Base-by-base conservation (phyloP, 2,797 vertebrate species). In the Sparidentex hasta region DNA sequence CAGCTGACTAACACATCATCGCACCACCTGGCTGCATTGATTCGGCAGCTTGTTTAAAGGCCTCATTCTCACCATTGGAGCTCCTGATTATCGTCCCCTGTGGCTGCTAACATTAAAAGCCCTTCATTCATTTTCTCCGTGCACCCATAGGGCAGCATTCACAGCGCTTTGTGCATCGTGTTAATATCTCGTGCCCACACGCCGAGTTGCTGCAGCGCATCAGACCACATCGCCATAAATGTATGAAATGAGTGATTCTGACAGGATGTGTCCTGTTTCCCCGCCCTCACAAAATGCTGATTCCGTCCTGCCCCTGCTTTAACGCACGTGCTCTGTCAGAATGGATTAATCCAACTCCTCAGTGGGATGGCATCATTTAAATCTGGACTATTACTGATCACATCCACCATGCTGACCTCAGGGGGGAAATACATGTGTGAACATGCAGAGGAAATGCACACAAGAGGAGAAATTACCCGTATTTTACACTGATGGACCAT, bases 221-320 rank as follows among this genome's bases (percentile, higher is more conserved):
- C 29, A 27, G 69, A 72, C 17, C 13, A 21, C 16, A 20, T 50
- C n/a, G 20, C 13, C 74, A 23, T 41, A 27, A n/a, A 57, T 16
- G 43, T 12, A 44, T 74, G 57, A 74, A 5, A 11, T 48, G 38
- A 81, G 33, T 58, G 41, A 67, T 65, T 71, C 11, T 69, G 76
- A 87, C 80, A 64, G 64, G 67, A 66, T 78, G 21, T 9, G 5
- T 52, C 44, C 33, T 33, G 20, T 56, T 65, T 20, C 33, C 29
- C 21, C 65, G 21, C 51, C 14, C 57, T 54, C 18, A 23, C 12
- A 59, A 82, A 76, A 25, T 70, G 87, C 82, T 86, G 87, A 78
- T 71, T 46, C 13, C 21, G 16, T 25, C 43, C 55, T 65, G 33
- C 18, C 43, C 64, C 48, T 29, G 7, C 25, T 7, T 5, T 5